These are phyloP conservation scores for Augiades crinisus DNA, from an alignment of 2,888 invertebrate species.

Conservation along the genomic window DNA sequence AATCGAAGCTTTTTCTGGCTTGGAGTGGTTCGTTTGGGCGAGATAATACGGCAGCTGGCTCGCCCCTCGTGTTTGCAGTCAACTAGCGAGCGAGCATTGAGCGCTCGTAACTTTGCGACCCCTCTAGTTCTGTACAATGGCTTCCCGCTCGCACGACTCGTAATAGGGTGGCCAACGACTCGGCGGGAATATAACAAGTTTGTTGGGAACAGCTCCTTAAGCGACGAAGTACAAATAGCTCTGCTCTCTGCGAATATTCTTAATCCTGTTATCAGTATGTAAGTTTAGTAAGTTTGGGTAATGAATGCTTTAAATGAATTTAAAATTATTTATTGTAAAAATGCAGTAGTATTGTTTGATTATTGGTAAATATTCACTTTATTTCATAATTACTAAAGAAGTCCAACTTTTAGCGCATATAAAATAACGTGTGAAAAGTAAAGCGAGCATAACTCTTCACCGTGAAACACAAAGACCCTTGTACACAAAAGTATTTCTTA, in stretches of 20 bases:
- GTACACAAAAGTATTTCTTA: too few relatives aligned
- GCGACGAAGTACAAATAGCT: neutral
- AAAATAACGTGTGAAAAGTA: too few relatives aligned
- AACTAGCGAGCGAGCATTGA: conserved; percentile 48
- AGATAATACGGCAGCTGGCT: conserved; percentile 68
- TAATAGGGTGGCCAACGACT: conserved; percentile 22
- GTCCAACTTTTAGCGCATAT: too few relatives aligned
- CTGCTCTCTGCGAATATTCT: neutral
- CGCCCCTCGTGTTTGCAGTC: conserved; percentile 59
- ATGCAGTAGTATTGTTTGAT: too few relatives aligned
- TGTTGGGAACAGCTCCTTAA: conserved; percentile 1
- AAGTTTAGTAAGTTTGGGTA: too few relatives aligned
- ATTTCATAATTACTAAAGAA: too few relatives aligned
- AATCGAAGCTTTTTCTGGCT: conserved; percentile 47
- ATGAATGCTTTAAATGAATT: too few relatives aligned
- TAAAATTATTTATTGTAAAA: too few relatives aligned
- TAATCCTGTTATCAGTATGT: too few relatives aligned
- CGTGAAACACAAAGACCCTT: too few relatives aligned
- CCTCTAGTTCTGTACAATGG: conserved; percentile 47
- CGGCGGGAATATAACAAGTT: conserved; percentile 13
- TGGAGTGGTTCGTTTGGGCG: conserved; percentile 46
- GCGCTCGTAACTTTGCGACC: conserved; percentile 52
- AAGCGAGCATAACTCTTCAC: too few relatives aligned
- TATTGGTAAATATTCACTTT: too few relatives aligned
- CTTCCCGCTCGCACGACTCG: conserved; percentile 39